Base-by-base conservation (phyloP, 2,888 invertebrate genomes). In the Resseliella maxima region DNA sequence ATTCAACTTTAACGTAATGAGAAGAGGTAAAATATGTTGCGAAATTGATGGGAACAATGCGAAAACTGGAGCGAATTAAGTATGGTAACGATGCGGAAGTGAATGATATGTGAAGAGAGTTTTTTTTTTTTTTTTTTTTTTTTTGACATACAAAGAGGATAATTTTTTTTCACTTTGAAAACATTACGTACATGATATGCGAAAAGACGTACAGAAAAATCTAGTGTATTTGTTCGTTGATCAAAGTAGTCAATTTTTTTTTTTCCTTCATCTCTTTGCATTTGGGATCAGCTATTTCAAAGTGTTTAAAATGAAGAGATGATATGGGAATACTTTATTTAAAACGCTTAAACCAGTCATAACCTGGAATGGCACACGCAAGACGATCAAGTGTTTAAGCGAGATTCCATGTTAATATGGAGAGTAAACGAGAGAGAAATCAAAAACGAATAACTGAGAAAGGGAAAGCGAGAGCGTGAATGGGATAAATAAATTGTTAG, bases 231-330 rank as follows among this genome's bases (percentile, higher is more conserved):
- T 72, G 72, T 72, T 72, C 31, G 72, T 31, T 15, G 72, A 12
- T 72, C 31, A 35, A 72, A 72, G 72, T n/a, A 72, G 31, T 35
- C 31, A 72, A 31, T 21, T 72, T 72, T 72, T 21, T 18, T 18
- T 50, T 18, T 50, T 50, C n/a, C n/a, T n/a, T n/a, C n/a, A n/a
- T n/a, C 31, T 72, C 72, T 72, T 72, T 72, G 72, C 27, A 15
- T n/a, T 31, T 2, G 27, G 31, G 72, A 72, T 72, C 35, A 72
- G 72, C 35, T 35, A 31, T 72, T 31, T 5, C 15, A 72, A 72
- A 72, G 72, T 72, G 72, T 72, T 72, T 72, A 15, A 35, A 72
- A 72, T 72, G 72, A 72, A 72, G 72, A 2, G 72, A 12, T 18
- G 31, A 31, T 15, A 18, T 31, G 72, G 72, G 72, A 72, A 31